Conservation (phyloP, 2,113 vertebrate species). For the Mastomys natalensis region DNA sequence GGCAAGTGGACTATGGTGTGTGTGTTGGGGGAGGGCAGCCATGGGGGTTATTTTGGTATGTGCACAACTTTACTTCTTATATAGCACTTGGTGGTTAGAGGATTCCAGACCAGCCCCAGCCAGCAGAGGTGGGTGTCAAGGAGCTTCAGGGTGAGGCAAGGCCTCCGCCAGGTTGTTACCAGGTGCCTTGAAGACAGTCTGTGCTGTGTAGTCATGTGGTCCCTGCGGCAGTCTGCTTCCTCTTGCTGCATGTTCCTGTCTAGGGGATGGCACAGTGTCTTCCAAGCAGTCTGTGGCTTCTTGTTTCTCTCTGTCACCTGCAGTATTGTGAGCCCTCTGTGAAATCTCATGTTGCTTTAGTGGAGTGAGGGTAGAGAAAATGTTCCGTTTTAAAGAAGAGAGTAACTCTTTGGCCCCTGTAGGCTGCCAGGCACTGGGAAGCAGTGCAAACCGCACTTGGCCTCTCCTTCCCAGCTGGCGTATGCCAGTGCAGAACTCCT, state of each 20-base stretch:
- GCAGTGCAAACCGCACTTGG: no score
- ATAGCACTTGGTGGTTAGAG: background rate
- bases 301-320: background rate
- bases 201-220: background rate
- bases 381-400: background rate
- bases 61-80: background rate
- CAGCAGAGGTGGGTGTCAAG: background rate
- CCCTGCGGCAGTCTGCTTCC: background rate
- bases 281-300: background rate
- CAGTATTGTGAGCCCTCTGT: background rate
- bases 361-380: background rate
- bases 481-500: no score
- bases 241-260: background rate
- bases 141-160: background rate
- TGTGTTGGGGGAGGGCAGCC: background rate
- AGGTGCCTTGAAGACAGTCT: background rate
- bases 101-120: background rate
- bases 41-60: background rate
- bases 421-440: background rate
- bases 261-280: background rate
- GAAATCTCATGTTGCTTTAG: background rate
- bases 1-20: background rate
- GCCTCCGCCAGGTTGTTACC: background rate
- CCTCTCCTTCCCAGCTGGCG: background rate
- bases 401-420: background rate